These are phyloP conservation scores for Carterocephalus palaemon DNA, from an alignment of 2,888 invertebrate genomes.

Conservation along the genomic window DNA sequence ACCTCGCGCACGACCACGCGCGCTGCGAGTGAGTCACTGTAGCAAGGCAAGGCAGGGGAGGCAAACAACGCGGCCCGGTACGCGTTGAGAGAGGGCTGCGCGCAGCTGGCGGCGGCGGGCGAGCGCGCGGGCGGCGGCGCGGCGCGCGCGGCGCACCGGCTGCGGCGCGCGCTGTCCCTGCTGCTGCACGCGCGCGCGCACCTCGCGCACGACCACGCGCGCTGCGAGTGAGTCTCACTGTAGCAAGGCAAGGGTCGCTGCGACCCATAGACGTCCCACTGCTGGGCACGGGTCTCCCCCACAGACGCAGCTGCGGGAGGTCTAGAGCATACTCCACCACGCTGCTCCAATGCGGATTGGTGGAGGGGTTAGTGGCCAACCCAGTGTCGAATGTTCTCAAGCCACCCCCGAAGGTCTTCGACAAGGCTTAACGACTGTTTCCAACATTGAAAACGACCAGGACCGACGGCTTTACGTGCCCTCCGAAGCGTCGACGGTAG, in stretches of 20 bases:
- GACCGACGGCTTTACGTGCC: no score
- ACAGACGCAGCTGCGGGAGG: no score
- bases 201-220: conserved; percentile 64
- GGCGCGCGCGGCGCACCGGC: conserved; percentile 63
- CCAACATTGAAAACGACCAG: no score
- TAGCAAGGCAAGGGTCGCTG: no score
- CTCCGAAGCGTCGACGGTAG: no score
- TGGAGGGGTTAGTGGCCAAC: no score
- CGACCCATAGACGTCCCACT: not conserved
- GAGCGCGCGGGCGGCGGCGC: conserved; percentile 65
- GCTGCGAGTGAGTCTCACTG: conserved; percentile 67
- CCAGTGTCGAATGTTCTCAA: no score
- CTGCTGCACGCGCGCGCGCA: conserved; percentile 65
- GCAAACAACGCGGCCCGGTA: conserved; percentile 46
- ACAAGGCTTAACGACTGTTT: no score
- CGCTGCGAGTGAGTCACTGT: conserved; percentile 66
- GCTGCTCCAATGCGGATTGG: no score
- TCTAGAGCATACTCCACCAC: no score
- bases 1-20: conserved; percentile 66
- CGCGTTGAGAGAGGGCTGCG: conserved; percentile 56
- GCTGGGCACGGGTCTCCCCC: not conserved
- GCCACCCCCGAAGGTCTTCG: no score
- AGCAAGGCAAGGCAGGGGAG: conserved; percentile 54
- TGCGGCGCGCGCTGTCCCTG: conserved; percentile 62
- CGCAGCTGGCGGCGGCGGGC: conserved; percentile 54